Conservation (phyloP, 2,113 vertebrate genomes). For the Motacilla alba region DNA sequence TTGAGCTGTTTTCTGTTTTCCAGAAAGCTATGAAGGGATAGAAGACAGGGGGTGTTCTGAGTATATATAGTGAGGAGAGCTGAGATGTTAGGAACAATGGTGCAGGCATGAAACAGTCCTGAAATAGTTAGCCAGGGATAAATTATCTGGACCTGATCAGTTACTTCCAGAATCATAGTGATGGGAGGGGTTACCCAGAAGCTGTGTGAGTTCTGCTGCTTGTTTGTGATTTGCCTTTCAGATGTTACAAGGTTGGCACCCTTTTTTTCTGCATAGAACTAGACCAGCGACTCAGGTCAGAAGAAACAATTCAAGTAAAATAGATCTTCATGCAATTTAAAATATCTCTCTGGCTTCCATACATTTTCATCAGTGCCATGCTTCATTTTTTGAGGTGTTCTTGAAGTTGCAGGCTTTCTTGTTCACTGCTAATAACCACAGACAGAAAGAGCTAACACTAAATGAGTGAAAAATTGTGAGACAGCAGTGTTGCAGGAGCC, state of each 20-base stretch:
- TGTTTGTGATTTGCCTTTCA: neutral
- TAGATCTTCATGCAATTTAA: neutral
- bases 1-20: neutral
- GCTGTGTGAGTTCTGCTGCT: neutral
- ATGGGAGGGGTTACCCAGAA: conserved; percentile 14
- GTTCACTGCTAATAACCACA: neutral
- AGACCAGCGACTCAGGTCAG: neutral
- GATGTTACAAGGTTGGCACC: neutral
- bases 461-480: neutral
- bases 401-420: neutral
- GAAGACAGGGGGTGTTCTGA: neutral
- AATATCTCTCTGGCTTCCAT: neutral
- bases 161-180: conserved; percentile 44
- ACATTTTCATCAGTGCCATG: neutral
- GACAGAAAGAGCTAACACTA: neutral
- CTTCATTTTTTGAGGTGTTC: neutral
- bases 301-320: neutral
- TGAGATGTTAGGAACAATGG: neutral
- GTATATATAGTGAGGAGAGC: neutral
- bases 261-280: neutral
- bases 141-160: conserved; percentile 28
- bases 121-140: conserved; percentile 5
- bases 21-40: neutral
- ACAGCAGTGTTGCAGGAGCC: neutral
- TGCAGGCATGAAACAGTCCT: neutral